phyloP scores from a whole-genome alignment of 1,140 invertebrate species.

The Neelides sp. region DNA sequence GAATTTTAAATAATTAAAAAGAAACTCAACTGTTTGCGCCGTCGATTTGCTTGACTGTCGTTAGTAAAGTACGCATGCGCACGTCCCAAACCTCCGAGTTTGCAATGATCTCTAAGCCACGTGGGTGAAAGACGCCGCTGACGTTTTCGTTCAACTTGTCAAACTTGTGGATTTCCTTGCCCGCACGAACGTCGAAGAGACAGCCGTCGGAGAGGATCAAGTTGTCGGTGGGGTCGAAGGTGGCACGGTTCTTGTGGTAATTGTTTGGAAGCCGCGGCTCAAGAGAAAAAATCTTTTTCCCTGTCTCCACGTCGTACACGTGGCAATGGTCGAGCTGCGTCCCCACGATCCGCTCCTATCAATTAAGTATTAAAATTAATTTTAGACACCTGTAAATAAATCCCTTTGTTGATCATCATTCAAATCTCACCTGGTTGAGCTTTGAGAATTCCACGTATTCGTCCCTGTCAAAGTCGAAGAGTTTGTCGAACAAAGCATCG shows the following conservation, averaged over 20 bases:
- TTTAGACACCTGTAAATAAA: no score
- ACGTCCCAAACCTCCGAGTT: constrained; percentile 92
- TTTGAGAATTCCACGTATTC: constrained; percentile 88
- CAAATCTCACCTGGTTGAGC: constrained; percentile 63
- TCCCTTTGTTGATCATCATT: constrained; percentile 36
- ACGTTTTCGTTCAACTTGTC: constrained; percentile 92
- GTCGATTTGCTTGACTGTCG: constrained; percentile 85
- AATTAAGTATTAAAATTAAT: no score
- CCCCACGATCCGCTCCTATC: constrained; percentile 35
- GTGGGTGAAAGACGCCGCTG: constrained; percentile 90
- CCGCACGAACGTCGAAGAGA: constrained; percentile 80
- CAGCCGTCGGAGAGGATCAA: constrained; percentile 90
- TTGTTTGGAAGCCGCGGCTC: constrained; percentile 71
- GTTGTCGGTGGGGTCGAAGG: constrained; percentile 86
- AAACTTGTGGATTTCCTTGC: constrained; percentile 86
- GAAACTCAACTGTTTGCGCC: no score
- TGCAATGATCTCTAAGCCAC: constrained; percentile 76
- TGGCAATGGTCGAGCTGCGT: constrained; percentile 22
- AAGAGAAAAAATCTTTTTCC: constrained; percentile 56
- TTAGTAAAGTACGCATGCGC: constrained; percentile 80
- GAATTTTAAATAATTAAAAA: no score
- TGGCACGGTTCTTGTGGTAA: constrained; percentile 86
- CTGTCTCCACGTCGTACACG: constrained; percentile 78
- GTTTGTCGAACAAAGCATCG: constrained; percentile 32
- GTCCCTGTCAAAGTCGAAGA: constrained; percentile 54